These are phyloP conservation scores for Rhinoraja longicauda DNA, from an alignment of 2,797 vertebrate species.

Conservation along the genomic window DNA sequence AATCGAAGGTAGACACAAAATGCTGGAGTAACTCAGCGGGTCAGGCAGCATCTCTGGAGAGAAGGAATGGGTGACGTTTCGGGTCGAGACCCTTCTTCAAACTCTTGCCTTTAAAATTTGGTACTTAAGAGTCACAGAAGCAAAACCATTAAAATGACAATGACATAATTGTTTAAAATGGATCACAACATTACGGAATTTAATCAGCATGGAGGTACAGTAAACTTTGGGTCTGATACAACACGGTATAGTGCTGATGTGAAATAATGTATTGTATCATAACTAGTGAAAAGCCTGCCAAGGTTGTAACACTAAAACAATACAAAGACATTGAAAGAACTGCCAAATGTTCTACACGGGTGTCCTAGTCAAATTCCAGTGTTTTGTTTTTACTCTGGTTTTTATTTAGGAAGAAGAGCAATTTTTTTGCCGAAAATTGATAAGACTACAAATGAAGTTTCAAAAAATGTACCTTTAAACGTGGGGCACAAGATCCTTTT, in stretches of 20 bases:
- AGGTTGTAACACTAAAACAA: constrained; percentile 39
- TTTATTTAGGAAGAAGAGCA: constrained; percentile 35
- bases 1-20: too few species aligned
- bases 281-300: constrained; percentile 34
- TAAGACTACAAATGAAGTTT: constrained; percentile 63
- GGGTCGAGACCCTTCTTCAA: too few species aligned
- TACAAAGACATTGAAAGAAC: constrained; percentile 46
- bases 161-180: constrained; percentile 37
- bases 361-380: constrained; percentile 51
- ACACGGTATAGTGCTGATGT: constrained; percentile 35
- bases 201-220: constrained; percentile 36
- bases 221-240: constrained; percentile 33
- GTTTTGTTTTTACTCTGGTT: constrained; percentile 33
- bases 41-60: too few species aligned
- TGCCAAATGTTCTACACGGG: constrained; percentile 58
- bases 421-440: constrained; percentile 37
- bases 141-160: constrained; percentile 39
- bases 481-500: constrained; percentile 76
- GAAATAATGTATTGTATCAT: constrained; percentile 37
- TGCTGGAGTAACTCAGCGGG: too few species aligned
- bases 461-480: constrained; percentile 74
- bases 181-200: constrained; percentile 35
- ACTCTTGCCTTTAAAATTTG: constrained; percentile 35
- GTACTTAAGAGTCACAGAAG: constrained; percentile 5
- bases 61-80: too few species aligned